Evolutionary conservation across 2,888 invertebrate species (phyloP), one percentile per base, ranked within the genome.

Genomic region (Cenopis cana): DNA sequence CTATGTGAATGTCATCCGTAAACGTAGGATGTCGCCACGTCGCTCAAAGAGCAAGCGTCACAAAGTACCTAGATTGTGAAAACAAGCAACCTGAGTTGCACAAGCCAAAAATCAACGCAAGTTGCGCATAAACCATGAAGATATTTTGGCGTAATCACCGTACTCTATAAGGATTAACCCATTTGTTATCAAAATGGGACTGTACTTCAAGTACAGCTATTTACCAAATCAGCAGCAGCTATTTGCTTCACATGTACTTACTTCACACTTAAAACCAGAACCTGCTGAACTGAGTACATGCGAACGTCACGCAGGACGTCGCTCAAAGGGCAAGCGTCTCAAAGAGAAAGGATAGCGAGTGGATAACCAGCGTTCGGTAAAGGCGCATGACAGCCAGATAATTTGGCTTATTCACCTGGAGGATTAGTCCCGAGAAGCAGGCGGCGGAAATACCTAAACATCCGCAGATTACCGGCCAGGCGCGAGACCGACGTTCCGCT

Each of bases 391-490:
- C n/a, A 36, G 49, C 56, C 20, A 52, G 67, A 68, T 68, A 68
- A 59, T 68, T 59, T 68, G 59, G 49, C 59, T 68, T 20, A 54
- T 54, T 59, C 50, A 29, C 41, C 38, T 50, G 8, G 9, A 50
- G 64, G 67, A 59, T 68, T 68, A 68, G 52, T 68, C 55, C 18
- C 14, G 36, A 36, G 52, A 17, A 67, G 61, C 54, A 52, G 56
- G 49, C 62, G 49, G 56, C 24, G 50, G 64, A 64, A 69, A 64
- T 50, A 20, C 20, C 17, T 59, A 52, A 41, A 65, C 69, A 64
- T 57, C 57, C 52, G 55, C 49, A 11, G 49, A 41, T 69, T 49
- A 36, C 50, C 24, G 33, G 38, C 18, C 41, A 60, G 60, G 36
- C 18, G 11, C 17, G 56, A 36, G 56, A n/a, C 36, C 1, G 5